Base-by-base conservation (phyloP, 1,140 invertebrate genomes). In the Mercenaria mercenaria region DNA sequence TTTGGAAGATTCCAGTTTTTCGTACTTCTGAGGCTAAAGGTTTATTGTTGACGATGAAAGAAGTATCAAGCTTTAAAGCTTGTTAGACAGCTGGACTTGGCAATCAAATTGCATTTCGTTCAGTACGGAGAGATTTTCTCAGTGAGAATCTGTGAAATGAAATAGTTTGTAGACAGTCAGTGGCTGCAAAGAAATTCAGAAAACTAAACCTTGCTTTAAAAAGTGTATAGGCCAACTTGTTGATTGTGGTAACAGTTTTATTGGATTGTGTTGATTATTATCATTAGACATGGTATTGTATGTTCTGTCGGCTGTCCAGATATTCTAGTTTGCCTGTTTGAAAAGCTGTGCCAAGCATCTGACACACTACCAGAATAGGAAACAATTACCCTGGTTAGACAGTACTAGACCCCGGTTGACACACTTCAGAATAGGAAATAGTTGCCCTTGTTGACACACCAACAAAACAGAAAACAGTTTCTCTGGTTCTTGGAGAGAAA, bases 81-180 rank as follows among this genome's bases (percentile, higher is more conserved):
- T 47, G 37, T 41, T 43, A 11, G 4, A 26, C 29, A n/a, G 39
- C 50, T 77, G 74, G n/a, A 77, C 26, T n/a, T 67, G 37, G 80
- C 80, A 82, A 82, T 82, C 39, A 82, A 82, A 82, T 82, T 82
- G 80, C 80, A 67, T 82, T 82, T 82, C 59, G 59, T 82, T 72
- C 67, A 72, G 67, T 72, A 39, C 29, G 32, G 67, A 39, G 13
- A 11, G 67, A 32, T 13, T 59, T 59, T 26, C 56, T 4, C 6
- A 59, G 8, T n/a, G 56, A n/a, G 20, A 67, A 67, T 32, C n/a
- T 29, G 10, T 37, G 32, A 39, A 72, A 72, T 72, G 32, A 72
- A 72, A 39, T 6, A 15, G 61, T 20, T 29, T 39, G 3, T 15
- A 64, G 29, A 67, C 61, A 23, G 32, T 32, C 61, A 67, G 61